phyloP scores from a whole-genome alignment of 2,888 invertebrate genomes.

The Tribolium freemani region DNA sequence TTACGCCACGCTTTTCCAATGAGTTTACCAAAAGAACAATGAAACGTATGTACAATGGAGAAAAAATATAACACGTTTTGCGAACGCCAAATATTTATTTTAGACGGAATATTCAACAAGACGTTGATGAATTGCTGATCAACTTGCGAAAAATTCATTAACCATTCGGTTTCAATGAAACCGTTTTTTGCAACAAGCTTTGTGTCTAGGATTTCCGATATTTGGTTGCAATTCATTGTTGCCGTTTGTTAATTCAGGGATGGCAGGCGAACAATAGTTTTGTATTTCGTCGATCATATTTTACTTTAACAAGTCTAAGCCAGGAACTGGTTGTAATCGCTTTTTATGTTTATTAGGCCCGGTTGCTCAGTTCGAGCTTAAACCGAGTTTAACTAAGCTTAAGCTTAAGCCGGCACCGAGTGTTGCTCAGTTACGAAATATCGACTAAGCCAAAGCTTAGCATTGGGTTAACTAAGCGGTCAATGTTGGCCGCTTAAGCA shows the following conservation, averaged over 20 bases:
- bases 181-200: too few relatives aligned
- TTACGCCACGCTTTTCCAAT: constrained; percentile 18
- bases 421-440: too few relatives aligned
- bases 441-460: too few relatives aligned
- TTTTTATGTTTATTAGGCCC: constrained; percentile 16
- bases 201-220: not conserved
- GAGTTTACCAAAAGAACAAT: constrained; percentile 22
- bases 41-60: constrained; percentile 3
- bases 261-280: constrained; percentile 6
- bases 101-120: constrained; percentile 24
- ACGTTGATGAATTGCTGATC: constrained; percentile 16
- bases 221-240: not conserved
- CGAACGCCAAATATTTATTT: constrained; percentile 27
- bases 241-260: constrained; percentile 3
- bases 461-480: too few relatives aligned
- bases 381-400: too few relatives aligned
- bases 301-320: not conserved
- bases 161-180: not conserved
- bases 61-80: constrained; percentile 15
- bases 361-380: too few relatives aligned
- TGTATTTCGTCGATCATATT: not conserved
- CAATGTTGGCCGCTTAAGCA: too few relatives aligned
- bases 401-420: too few relatives aligned
- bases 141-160: constrained; percentile 2
- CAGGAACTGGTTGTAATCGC: constrained; percentile 1